Percentiles rank a stretch among this genome's conserved stretches.
Evolutionary conservation across 2,113 vertebrate genomes (phyloP).

Genomic region (Heloderma charlesbogerti): DNA sequence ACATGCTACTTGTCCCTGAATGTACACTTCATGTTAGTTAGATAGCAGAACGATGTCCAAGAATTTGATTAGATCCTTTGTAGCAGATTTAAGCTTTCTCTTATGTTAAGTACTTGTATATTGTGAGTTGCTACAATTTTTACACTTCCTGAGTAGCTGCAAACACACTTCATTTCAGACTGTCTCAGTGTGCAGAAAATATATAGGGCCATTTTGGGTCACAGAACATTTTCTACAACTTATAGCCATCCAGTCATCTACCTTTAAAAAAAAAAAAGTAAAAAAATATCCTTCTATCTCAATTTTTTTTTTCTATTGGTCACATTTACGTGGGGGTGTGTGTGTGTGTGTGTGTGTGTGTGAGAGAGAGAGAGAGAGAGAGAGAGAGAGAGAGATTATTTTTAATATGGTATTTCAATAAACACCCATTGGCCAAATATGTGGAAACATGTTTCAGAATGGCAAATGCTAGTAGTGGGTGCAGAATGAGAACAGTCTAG

Average conservation of each 20-base stretch:
- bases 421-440: accelerated
- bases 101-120: background rate
- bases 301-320: background rate
- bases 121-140: accelerated
- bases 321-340: background rate
- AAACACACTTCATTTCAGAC: accelerated
- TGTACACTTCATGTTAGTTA: background rate
- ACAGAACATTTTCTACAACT: background rate
- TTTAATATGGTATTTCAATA: background rate
- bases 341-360: background rate
- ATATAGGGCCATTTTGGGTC: background rate
- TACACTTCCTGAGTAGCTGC: background rate
- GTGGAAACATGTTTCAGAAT: accelerated
- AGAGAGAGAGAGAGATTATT: too few species aligned
- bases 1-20: background rate
- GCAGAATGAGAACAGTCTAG: background rate
- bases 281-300: background rate
- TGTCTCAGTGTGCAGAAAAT: background rate
- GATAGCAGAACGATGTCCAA: background rate
- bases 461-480: background rate
- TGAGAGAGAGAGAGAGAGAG: too few species aligned
- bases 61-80: background rate
- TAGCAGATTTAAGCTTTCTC: background rate
- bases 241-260: background rate
- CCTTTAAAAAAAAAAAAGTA: background rate